A percentile compares a stretch with the other conserved stretches of the same genome.
Conservation (phyloP, 2,888 invertebrate genomes). For the Dasypogon diadema region DNA sequence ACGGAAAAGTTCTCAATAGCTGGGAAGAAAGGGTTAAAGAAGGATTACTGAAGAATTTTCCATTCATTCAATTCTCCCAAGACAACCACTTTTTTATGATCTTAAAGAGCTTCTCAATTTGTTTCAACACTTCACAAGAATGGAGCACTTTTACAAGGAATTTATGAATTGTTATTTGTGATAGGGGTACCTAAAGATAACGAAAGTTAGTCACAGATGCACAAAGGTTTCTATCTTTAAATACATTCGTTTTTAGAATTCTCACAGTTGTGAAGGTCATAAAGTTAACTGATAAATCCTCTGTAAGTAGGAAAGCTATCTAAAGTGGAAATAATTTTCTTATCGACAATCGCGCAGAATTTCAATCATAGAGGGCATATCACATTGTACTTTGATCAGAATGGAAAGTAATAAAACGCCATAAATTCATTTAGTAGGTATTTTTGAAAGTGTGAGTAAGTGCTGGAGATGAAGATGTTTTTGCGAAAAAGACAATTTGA, state of each 20-base stretch:
- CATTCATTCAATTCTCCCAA: too few species aligned
- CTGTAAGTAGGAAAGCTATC: conserved; percentile 1
- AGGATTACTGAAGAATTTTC: too few species aligned
- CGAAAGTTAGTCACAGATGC: not conserved
- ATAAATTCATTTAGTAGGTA: not conserved
- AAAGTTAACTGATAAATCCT: not conserved
- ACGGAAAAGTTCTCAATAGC: too few species aligned
- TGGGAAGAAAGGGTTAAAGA: too few species aligned
- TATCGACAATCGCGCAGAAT: not conserved
- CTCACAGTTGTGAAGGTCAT: not conserved
- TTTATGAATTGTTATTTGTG: too few species aligned
- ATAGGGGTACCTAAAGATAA: too few species aligned
- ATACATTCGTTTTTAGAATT: too few species aligned
- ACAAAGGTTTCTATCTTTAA: too few species aligned
- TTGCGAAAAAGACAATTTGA: not conserved
- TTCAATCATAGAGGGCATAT: not conserved
- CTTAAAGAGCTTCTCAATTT: too few species aligned
- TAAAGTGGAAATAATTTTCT: not conserved
- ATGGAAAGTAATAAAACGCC: not conserved
- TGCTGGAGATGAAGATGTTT: not conserved
- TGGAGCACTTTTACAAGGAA: too few species aligned
- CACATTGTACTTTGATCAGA: not conserved
- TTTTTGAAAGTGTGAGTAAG: not conserved
- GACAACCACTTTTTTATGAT: too few species aligned
- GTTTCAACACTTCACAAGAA: too few species aligned